A percentile compares a stretch with the other conserved stretches of the same genome.
Conservation (phyloP, 1,140 invertebrate genomes). For the Gryllus bimaculatus region DNA sequence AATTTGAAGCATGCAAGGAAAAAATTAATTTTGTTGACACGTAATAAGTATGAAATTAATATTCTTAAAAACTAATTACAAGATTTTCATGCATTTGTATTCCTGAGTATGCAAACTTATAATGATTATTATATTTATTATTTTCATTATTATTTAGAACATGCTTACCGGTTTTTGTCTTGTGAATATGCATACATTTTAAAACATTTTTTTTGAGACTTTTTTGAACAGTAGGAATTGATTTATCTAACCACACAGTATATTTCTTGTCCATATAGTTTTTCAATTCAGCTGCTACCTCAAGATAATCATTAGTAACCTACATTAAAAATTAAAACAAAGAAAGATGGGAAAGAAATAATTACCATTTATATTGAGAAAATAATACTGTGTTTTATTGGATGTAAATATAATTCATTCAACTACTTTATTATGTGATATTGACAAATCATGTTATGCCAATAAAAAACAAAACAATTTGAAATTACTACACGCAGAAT, state of each 20-base stretch:
- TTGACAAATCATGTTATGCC: too few relatives aligned
- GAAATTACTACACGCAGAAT: too few relatives aligned
- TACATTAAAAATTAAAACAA: background rate
- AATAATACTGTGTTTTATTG: too few relatives aligned
- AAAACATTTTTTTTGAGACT: background rate
- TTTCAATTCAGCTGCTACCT: background rate
- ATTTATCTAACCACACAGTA: background rate
- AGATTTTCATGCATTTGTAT: too few relatives aligned
- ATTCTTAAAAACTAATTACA: background rate
- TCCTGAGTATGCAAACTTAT: too few relatives aligned
- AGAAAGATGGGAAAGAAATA: too few relatives aligned
- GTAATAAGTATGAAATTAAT: background rate
- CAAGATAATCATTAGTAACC: background rate
- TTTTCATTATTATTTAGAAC: background rate
- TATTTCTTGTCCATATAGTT: background rate
- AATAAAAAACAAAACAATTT: too few relatives aligned
- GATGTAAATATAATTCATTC: too few relatives aligned
- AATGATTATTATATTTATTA: background rate
- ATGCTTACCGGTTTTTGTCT: background rate
- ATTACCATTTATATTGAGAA: too few relatives aligned
- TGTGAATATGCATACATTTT: background rate
- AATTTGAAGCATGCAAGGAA: background rate
- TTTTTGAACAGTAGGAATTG: background rate
- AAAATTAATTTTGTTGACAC: background rate
- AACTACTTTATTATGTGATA: too few relatives aligned